Evolutionary conservation across 1,140 invertebrate species (phyloP).

Genomic region (Drosophila ficusphila): DNA sequence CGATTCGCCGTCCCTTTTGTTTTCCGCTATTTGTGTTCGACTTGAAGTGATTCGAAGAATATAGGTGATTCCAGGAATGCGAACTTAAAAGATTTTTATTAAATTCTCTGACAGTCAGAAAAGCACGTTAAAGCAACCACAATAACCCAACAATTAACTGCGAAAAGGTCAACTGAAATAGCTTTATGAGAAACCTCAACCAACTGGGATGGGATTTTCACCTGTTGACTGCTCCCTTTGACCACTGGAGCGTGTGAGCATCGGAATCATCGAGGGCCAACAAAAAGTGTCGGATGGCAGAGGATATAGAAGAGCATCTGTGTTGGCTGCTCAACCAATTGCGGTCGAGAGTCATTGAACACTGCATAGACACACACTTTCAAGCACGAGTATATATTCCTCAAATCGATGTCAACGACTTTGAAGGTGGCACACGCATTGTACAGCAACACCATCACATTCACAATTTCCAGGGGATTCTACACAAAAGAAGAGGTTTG

Average conservation of each 20-base stretch:
- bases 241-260: conserved; percentile 53
- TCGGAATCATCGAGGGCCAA: conserved; percentile 14
- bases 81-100: conserved; percentile 26
- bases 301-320: conserved; percentile 47
- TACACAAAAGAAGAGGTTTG: not conserved
- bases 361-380: conserved; percentile 29
- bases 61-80: too few relatives aligned
- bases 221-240: conserved; percentile 43
- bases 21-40: conserved; percentile 1
- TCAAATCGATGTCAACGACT: conserved; percentile 46
- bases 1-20: conserved; percentile 6
- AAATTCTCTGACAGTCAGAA: not conserved
- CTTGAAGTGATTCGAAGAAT: not conserved
- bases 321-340: conserved; percentile 50
- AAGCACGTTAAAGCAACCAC: not conserved
- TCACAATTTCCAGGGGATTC: conserved; percentile 6
- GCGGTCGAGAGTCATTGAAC: conserved; percentile 75
- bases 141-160: conserved; percentile 45
- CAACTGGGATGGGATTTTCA: conserved; percentile 21
- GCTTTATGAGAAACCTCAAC: not conserved
- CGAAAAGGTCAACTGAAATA: not conserved
- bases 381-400: not conserved
- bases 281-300: conserved; percentile 9
- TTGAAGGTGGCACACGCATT: conserved; percentile 13
- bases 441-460: conserved; percentile 11